These are phyloP conservation scores for Nanorana parkeri DNA, from an alignment of 2,113 vertebrate genomes.

Conservation along the genomic window DNA sequence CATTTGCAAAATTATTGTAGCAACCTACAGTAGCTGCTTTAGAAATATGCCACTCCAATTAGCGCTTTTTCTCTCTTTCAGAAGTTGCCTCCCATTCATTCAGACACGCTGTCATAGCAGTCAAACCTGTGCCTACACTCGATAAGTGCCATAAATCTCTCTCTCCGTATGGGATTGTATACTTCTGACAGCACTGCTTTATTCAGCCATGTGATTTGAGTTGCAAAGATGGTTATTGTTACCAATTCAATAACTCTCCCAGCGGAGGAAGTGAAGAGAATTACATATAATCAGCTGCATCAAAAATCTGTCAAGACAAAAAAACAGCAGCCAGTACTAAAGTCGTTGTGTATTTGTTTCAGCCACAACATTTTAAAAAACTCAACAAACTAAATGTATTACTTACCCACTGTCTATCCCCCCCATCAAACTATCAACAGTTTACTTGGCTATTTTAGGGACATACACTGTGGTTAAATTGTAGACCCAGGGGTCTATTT, in stretches of 20 bases:
- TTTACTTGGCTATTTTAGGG: no score
- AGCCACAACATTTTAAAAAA: no score
- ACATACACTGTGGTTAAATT: no score
- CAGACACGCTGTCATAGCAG: conserved; percentile 42
- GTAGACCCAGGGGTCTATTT: no score
- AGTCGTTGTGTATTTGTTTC: no score
- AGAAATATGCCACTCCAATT: conserved; percentile 44
- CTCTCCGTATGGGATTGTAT: conserved; percentile 26
- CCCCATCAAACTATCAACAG: no score
- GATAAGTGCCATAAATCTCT: conserved; percentile 44
- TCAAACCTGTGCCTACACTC: conserved; percentile 17
- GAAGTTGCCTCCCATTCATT: conserved; percentile 25
- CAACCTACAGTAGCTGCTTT: conserved; percentile 12
- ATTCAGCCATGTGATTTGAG: conserved; percentile 10
- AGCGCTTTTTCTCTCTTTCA: conserved; percentile 22
- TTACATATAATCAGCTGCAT: conserved; percentile 17
- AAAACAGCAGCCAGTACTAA: not conserved
- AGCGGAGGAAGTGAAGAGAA: not conserved
- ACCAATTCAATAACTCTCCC: conserved; percentile 37
- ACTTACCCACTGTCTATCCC: no score
- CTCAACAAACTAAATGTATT: no score
- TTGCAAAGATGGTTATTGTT: conserved; percentile 40
- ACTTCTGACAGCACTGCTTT: conserved; percentile 31
- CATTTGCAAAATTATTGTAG: conserved; percentile 22
- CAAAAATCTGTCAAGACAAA: conserved; percentile 17